Evolutionary conservation across 1,140 invertebrate genomes (phyloP).

Genomic region (Drosophila pandora): DNA sequence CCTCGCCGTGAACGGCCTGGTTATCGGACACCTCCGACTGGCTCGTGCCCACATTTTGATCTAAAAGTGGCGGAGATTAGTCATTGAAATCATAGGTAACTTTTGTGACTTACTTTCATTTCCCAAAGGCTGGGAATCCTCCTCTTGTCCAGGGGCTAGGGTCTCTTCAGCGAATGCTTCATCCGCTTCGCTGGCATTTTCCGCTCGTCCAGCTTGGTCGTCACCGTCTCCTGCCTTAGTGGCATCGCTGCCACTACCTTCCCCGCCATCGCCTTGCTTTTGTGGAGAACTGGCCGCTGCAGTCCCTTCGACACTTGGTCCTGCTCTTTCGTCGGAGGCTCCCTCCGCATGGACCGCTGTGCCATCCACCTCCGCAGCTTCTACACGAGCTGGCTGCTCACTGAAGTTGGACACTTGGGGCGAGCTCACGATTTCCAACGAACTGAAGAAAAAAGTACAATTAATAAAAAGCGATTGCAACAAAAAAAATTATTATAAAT

Average conservation of each 20-base stretch:
- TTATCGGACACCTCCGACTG: constrained; percentile 75
- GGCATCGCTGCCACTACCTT: constrained; percentile 41
- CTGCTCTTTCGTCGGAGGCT: constrained; percentile 52
- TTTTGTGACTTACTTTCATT: constrained; percentile 46
- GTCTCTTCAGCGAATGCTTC: constrained; percentile 74
- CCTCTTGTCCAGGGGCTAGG: constrained; percentile 42
- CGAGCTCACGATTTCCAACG: constrained; percentile 96
- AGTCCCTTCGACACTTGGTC: constrained; percentile 47
- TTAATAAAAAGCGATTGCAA: background rate
- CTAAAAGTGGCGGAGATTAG: constrained; percentile 23
- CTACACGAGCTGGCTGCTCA: constrained; percentile 85
- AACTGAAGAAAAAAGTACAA: constrained; percentile 81
- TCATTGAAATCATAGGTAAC: background rate
- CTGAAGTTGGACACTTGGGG: constrained; percentile 86
- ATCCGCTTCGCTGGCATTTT: constrained; percentile 64
- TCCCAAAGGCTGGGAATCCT: constrained; percentile 61
- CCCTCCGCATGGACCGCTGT: constrained; percentile 39
- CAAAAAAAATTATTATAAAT: background rate
- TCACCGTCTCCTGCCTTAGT: constrained; percentile 50
- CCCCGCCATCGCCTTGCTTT: constrained; percentile 54
- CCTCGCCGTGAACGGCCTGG: constrained; percentile 64
- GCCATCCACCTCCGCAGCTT: constrained; percentile 84
- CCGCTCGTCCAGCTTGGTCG: constrained; percentile 41
- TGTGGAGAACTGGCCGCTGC: constrained; percentile 57
- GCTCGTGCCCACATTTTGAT: constrained; percentile 74